Base-by-base conservation (phyloP, 2,888 invertebrate genomes). In the Keiferia lycopersicella region DNA sequence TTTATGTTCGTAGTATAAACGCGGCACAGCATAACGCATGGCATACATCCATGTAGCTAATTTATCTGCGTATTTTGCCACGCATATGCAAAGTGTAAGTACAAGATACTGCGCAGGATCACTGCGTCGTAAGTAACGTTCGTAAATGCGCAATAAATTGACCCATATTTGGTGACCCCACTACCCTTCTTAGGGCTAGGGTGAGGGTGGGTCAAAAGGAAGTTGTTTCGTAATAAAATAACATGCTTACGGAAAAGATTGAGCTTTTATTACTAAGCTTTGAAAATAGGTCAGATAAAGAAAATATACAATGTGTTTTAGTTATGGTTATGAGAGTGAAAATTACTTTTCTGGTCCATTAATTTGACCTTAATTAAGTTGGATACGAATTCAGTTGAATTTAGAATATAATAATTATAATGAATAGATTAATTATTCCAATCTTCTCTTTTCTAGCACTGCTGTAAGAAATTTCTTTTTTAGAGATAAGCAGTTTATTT, bases 101-200 rank as follows among this genome's bases (percentile, higher is more conserved):
- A 18, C 18, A 50, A 53, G 51, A 53, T 53, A 53, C 51, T 41
- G 41, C 39, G 26, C 58, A 41, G 26, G n/a, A 30, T 16, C 30
- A 22, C 18, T 38, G 39, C 18, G 58, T 59, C 18, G 51, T 60
- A 64, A 59, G 22, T 51, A 50, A 50, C 48, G 4, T 50, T 59
- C n/a, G 22, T 38, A 50, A 60, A 30, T 61, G 62, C 68, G 68
- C 65, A 66, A 61, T 62, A 67, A 66, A 63, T 38, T 68, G 68
- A 66, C 68, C 68, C 65, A 66, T 11, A 65, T 68, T 41, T 45
- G 26, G 48, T 62, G 64, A 63, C 65, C 62, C 41, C 57, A 14
- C 11, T 22, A n/a, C 59, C 62, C 45, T 41, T 16, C 45, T 10
- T 51, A 11, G 48, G 51, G 51, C 22, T 26, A 16, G 34, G n/a